These are phyloP conservation scores for Unio delphinus DNA, from an alignment of 2,888 invertebrate species.

Conservation along the genomic window DNA sequence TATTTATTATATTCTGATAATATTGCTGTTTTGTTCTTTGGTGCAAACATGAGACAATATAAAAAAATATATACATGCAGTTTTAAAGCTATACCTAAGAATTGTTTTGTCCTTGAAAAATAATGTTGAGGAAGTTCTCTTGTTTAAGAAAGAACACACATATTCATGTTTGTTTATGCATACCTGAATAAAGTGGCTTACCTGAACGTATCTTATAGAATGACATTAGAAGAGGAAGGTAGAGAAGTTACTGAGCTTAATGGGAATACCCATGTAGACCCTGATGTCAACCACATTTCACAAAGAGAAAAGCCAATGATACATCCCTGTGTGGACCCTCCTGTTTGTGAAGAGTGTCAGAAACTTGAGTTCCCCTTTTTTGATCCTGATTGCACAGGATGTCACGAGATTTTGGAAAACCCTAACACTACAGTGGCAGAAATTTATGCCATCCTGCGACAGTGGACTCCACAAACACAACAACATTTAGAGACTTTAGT, in stretches of 20 bases:
- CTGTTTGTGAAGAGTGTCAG: constrained; percentile 71
- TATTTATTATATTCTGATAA: too few relatives aligned
- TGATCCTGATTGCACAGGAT: constrained; percentile 72
- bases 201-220: constrained; percentile 27
- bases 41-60: background rate
- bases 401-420: constrained; percentile 67
- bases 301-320: constrained; percentile 62
- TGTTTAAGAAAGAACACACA: too few relatives aligned
- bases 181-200: background rate
- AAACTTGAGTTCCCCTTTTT: constrained; percentile 72
- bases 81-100: background rate
- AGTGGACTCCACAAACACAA: constrained; percentile 75
- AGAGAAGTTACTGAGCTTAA: constrained; percentile 13
- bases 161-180: too few relatives aligned
- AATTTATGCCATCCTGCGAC: constrained; percentile 73
- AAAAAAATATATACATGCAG: background rate
- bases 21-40: too few relatives aligned
- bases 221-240: constrained; percentile 47
- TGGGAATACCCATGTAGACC: constrained; percentile 10
- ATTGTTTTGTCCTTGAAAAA: too few relatives aligned
- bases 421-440: constrained; percentile 71
- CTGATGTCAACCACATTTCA: constrained; percentile 24
- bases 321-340: constrained; percentile 72
- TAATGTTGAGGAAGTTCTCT: too few relatives aligned
- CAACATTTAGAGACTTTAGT: constrained; percentile 71